Conservation (phyloP, 2,797 vertebrate species). For the Poeciliopsis infans region DNA sequence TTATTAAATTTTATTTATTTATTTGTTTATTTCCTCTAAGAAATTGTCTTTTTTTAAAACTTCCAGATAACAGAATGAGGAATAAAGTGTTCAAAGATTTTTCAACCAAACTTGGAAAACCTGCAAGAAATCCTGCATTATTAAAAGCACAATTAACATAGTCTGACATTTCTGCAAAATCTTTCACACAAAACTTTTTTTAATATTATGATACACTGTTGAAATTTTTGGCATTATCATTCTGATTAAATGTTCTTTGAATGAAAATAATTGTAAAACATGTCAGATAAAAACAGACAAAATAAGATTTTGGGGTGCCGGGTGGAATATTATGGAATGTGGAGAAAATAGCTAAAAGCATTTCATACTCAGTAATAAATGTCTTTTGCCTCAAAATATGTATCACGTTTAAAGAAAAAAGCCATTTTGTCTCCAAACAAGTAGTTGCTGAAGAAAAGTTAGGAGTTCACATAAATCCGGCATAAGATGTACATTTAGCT, state of each 20-base stretch:
- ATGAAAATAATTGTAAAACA: neutral
- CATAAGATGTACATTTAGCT: neutral
- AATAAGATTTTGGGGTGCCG: neutral
- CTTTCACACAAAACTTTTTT: neutral
- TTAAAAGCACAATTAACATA: neutral
- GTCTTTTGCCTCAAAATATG: neutral
- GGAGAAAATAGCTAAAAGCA: neutral
- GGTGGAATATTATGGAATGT: neutral
- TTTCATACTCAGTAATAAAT: neutral
- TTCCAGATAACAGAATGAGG: neutral
- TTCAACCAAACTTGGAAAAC: too few relatives aligned
- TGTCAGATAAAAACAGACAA: neutral
- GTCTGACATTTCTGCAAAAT: neutral
- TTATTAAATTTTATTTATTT: neutral
- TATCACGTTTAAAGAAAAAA: neutral
- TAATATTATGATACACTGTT: neutral
- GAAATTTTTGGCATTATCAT: neutral
- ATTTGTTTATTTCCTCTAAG: neutral
- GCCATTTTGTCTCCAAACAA: neutral
- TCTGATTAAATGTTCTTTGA: neutral
- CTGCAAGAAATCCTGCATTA: too few relatives aligned
- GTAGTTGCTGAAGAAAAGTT: neutral
- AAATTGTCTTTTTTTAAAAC: neutral
- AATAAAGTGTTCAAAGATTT: neutral
- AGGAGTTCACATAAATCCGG: neutral